These are phyloP conservation scores for Acanthurus lineatus DNA, from an alignment of 2,797 vertebrate species.

Conservation along the genomic window DNA sequence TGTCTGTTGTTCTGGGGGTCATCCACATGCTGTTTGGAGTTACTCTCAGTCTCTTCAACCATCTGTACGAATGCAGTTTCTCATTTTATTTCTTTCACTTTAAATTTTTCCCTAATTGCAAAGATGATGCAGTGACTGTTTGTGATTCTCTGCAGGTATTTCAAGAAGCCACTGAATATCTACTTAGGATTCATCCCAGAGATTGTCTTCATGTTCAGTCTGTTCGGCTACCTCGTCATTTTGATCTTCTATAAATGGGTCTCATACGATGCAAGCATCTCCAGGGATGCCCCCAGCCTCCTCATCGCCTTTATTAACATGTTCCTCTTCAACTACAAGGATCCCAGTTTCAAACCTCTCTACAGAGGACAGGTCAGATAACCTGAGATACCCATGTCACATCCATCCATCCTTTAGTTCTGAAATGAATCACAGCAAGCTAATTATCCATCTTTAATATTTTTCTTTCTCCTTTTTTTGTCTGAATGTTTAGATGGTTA, in stretches of 20 bases:
- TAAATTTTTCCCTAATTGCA: background rate
- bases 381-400: no score
- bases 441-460: background rate
- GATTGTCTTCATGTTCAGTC: conserved; percentile 93
- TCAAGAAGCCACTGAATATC: conserved; percentile 95
- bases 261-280: conserved; percentile 87
- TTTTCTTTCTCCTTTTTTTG: background rate
- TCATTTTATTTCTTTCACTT: background rate
- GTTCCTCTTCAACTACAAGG: conserved; percentile 95
- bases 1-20: conserved; percentile 96
- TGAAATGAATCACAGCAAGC: background rate
- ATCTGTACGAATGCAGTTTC: conserved; percentile 75
- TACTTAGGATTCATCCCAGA: conserved; percentile 97
- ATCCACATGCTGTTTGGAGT: conserved; percentile 97
- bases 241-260: conserved; percentile 97
- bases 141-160: conserved; percentile 88
- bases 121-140: background rate
- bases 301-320: conserved; percentile 99
- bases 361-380: conserved; percentile 93
- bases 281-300: conserved; percentile 92
- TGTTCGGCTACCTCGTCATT: conserved; percentile 96
- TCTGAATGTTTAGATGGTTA: conserved; percentile 81
- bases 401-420: background rate
- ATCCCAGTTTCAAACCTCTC: conserved; percentile 86
- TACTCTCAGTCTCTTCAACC: conserved; percentile 86